phyloP scores from a whole-genome alignment of 30 jellyfish, hydroid and myxozoan genomes.

The Turritopsis dohrnii region DNA sequence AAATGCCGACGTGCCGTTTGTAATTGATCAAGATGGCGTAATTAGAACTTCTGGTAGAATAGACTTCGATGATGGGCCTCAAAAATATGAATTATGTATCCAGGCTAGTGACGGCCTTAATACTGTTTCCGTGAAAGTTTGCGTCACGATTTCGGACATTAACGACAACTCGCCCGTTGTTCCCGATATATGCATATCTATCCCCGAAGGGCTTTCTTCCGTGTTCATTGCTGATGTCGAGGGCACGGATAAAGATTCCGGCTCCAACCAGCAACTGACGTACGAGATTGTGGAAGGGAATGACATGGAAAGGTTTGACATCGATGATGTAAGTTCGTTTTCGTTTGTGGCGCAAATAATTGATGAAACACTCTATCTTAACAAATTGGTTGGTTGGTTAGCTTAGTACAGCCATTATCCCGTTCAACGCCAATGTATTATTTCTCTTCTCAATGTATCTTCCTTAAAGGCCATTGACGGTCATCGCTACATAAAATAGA shows the following conservation, averaged over 20 bases:
- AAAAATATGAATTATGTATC: conserved; percentile 24
- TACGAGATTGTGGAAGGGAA: neutral
- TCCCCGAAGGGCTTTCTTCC: conserved; percentile 40
- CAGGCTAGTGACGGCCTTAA: conserved; percentile 37
- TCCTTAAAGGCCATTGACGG: too few species aligned
- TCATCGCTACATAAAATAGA: too few species aligned
- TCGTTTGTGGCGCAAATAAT: neutral
- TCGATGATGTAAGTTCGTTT: neutral
- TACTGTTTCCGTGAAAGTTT: neutral
- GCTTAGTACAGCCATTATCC: too few species aligned
- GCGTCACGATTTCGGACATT: neutral
- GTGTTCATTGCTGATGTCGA: conserved; percentile 38
- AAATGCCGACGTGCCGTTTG: neutral
- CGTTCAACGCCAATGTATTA: too few species aligned
- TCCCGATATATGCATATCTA: conserved; percentile 27
- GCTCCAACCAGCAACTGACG: conserved; percentile 35
- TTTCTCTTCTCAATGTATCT: too few species aligned
- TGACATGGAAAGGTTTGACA: neutral
- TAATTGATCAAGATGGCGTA: conserved; percentile 30
- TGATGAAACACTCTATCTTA: too few species aligned
- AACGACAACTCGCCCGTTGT: conserved; percentile 1
- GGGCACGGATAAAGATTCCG: conserved; percentile 58
- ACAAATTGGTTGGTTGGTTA: too few species aligned
- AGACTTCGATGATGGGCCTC: conserved; percentile 36
- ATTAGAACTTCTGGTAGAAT: conserved; percentile 32